These are phyloP conservation scores for Conus betulinus DNA, from an alignment of 1,140 invertebrate genomes.

Conservation along the genomic window DNA sequence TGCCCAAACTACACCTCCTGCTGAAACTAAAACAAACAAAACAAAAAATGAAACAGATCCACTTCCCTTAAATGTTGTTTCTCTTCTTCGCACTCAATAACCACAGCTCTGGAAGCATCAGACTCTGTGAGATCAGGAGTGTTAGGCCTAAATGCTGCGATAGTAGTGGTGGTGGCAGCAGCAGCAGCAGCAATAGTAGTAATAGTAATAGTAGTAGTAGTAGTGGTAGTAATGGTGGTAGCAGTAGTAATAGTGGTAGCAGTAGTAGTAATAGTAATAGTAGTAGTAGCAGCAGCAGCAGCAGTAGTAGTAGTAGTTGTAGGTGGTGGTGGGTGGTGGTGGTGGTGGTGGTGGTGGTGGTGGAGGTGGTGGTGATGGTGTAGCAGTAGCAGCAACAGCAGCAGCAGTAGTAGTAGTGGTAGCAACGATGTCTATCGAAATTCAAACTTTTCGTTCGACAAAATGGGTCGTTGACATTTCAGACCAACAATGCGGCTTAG, in stretches of 20 bases:
- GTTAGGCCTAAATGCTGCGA: neutral
- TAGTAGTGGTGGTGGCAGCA: slow-evolving; percentile 1
- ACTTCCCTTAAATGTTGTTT: no score
- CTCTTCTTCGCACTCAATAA: no score
- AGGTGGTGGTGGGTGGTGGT: no score
- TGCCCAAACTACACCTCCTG: no score
- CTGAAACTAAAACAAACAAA: no score
- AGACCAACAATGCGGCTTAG: no score
- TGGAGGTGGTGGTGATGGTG: slow-evolving; percentile 20
- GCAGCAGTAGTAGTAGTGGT: slow-evolving; percentile 15
- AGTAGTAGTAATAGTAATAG: slow-evolving; percentile 27
- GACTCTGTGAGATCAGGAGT: neutral
- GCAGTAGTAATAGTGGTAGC: slow-evolving; percentile 26
- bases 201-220: slow-evolving; percentile 30
- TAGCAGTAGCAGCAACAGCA: neutral
- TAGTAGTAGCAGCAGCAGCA: slow-evolving; percentile 34
- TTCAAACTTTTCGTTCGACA: no score
- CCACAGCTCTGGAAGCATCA: no score
- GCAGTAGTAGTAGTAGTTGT: neutral
- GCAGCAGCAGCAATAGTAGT: slow-evolving; percentile 11
- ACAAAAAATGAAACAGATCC: no score
- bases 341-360: no score
- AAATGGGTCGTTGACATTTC: no score
- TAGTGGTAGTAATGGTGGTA: slow-evolving; percentile 23
- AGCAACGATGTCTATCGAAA: neutral